A percentile compares a stretch with the other conserved stretches of the same genome.
These are phyloP conservation scores for Hemistola chrysoprasaria DNA, from an alignment of 2,888 invertebrate species.

Conservation along the genomic window DNA sequence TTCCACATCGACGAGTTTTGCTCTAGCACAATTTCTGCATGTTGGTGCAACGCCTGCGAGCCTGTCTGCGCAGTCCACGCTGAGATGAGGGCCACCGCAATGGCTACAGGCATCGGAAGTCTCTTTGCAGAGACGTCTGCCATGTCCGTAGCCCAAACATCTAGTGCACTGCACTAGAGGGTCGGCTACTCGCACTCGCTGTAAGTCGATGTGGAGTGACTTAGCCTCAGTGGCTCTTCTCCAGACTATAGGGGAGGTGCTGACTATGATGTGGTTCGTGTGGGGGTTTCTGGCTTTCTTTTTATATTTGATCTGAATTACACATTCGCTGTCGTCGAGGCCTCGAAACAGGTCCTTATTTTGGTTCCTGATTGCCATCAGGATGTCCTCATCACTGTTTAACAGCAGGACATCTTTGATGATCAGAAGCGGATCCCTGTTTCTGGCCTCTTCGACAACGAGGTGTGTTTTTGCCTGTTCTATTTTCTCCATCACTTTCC, in stretches of 20 bases:
- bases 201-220: no score
- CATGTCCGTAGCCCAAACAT: background rate
- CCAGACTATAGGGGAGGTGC: no score
- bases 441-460: background rate
- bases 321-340: background rate
- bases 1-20: no score
- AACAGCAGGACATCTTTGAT: background rate
- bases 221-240: no score
- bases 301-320: conserved; percentile 6
- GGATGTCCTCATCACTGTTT: background rate
- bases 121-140: background rate
- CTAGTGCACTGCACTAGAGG: conserved; percentile 14
- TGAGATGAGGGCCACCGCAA: background rate
- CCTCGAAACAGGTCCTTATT: background rate
- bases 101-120: background rate
- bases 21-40: no score
- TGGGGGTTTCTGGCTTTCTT: conserved; percentile 14
- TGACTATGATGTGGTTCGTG: no score
- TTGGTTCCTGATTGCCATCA: no score
- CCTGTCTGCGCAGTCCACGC: background rate
- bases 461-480: background rate
- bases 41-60: no score
- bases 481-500: conserved; percentile 3
- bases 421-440: no score
- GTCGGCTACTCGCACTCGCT: conserved; percentile 15